Evolutionary conservation across 2,113 vertebrate genomes (phyloP).

Genomic region (Baryphthengus martii): DNA sequence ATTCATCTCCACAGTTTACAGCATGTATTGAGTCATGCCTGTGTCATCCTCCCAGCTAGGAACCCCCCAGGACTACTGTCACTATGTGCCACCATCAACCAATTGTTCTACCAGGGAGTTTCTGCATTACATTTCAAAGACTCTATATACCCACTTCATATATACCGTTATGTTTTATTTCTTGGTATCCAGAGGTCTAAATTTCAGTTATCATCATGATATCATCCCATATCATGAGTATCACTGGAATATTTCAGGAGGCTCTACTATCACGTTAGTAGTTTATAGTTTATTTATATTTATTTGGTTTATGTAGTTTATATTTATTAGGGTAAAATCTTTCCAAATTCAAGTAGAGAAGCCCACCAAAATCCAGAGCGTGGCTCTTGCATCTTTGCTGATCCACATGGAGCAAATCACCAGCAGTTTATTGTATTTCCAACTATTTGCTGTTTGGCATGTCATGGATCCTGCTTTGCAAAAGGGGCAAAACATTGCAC

Average conservation of each 20-base stretch:
- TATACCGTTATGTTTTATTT: neutral
- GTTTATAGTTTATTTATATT: neutral
- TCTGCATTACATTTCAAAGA: neutral
- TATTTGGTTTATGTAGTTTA: neutral
- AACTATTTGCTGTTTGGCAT: too few relatives aligned
- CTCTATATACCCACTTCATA: accelerated
- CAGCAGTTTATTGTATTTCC: too few relatives aligned
- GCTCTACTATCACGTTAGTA: neutral
- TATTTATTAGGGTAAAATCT: neutral
- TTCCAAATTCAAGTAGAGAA: neutral
- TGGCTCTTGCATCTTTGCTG: neutral
- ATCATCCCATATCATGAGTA: neutral
- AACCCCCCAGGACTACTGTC: neutral
- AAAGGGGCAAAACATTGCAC: neutral
- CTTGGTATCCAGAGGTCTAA: neutral
- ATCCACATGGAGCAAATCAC: neutral
- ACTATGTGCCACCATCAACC: neutral
- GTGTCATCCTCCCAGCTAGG: neutral
- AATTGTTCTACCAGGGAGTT: neutral
- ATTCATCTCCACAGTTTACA: neutral
- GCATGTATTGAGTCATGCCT: accelerated
- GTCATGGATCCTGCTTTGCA: neutral
- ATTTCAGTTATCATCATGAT: neutral
- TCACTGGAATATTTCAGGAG: neutral
- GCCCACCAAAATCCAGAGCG: neutral